A percentile compares a stretch with the other conserved stretches of the same genome.
Conservation (phyloP, 2,888 invertebrate species). For the Melieria picta region DNA sequence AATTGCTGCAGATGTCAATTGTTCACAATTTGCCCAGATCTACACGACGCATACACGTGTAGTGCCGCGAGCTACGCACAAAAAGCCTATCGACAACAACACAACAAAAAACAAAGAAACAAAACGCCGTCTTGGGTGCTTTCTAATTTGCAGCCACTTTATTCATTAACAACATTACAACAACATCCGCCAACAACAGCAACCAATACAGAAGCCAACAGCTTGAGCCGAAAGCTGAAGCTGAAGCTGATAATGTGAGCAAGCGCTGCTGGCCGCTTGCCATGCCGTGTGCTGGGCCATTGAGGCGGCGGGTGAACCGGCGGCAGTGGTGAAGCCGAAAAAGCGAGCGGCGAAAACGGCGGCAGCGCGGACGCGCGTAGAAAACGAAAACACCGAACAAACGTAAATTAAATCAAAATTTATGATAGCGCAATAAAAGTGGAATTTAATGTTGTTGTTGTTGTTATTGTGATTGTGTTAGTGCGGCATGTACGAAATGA, state of each 20-base stretch:
- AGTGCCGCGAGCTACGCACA: background rate
- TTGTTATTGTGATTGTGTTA: no score
- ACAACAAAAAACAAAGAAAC: no score
- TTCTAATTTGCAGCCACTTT: constrained; percentile 35
- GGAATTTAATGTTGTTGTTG: background rate
- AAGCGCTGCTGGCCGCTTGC: no score
- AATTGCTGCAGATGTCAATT: no score
- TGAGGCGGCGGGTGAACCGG: background rate
- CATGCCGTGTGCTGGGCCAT: no score
- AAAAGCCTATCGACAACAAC: no score
- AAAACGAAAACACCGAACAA: constrained; percentile 22
- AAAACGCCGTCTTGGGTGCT: constrained; percentile 6
- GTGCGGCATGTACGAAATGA: no score
- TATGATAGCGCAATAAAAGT: constrained; percentile 36
- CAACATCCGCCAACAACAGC: no score
- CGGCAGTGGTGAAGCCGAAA: background rate
- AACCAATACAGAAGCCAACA: no score
- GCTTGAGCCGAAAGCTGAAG: background rate
- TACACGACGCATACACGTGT: background rate
- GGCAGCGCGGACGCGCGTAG: constrained; percentile 52
- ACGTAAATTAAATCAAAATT: constrained; percentile 45
- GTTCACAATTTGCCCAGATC: background rate
- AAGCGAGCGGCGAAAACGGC: constrained; percentile 37
- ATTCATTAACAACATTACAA: constrained; percentile 8
- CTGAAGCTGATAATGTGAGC: background rate